Conservation (phyloP, 2,797 vertebrate genomes). For the Vireo griseus region DNA sequence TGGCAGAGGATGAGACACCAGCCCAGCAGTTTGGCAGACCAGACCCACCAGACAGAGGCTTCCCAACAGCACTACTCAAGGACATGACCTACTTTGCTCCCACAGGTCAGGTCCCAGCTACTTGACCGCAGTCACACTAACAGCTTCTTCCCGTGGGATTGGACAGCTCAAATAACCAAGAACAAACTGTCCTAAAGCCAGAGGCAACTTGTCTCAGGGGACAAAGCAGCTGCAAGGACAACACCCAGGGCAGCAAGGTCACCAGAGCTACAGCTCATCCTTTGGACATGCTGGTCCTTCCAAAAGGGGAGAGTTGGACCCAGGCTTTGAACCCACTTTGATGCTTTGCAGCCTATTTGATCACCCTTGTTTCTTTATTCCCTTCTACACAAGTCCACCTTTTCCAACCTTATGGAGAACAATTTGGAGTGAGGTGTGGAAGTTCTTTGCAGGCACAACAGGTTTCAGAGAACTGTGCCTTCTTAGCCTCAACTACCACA, state of each 20-base stretch:
- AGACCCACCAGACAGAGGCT: not conserved
- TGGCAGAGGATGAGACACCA: not conserved
- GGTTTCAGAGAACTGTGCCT: not conserved
- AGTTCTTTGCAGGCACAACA: not conserved
- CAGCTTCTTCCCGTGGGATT: conserved; percentile 12
- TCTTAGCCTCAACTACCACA: not conserved
- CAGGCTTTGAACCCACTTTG: not conserved
- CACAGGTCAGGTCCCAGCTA: conserved; percentile 10
- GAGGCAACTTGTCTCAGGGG: not conserved
- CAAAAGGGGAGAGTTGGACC: not conserved
- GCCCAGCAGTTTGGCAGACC: not conserved
- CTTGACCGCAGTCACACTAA: not conserved
- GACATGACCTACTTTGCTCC: conserved; percentile 1
- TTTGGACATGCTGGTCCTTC: not conserved
- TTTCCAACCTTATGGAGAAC: not conserved
- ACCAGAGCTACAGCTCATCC: not conserved
- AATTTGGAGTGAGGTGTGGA: not conserved
- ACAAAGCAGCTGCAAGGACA: not conserved
- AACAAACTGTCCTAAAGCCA: conserved; percentile 17
- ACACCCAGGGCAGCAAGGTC: not conserved
- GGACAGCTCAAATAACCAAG: not conserved
- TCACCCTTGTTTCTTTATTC: not conserved
- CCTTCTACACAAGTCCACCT: not conserved
- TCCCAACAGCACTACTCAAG: not conserved
- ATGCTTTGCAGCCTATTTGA: not conserved